Evolutionary conservation across 2,113 vertebrate genomes (phyloP).

Genomic region (Nothocercus julius): DNA sequence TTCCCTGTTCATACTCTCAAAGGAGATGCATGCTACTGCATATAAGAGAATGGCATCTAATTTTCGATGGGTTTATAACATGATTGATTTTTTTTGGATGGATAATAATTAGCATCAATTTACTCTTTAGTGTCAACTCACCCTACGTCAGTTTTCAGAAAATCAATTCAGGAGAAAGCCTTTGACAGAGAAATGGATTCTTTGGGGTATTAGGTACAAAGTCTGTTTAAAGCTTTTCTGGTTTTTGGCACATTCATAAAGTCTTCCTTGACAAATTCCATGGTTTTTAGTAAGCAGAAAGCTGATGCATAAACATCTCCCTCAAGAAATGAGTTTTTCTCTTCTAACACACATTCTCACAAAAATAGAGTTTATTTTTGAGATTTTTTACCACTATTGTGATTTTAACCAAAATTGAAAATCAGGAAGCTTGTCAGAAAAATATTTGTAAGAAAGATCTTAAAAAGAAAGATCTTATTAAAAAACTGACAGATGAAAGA

Average conservation of each 20-base stretch:
- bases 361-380: neutral
- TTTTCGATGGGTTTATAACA: neutral
- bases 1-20: neutral
- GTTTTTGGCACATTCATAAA: neutral
- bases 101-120: neutral
- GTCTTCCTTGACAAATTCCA: rapidly evolving
- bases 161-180: neutral
- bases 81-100: neutral
- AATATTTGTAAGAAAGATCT: neutral
- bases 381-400: neutral
- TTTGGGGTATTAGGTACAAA: rapidly evolving
- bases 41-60: neutral
- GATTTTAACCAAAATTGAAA: neutral
- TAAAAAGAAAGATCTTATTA: neutral
- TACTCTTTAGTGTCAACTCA: neutral
- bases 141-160: neutral
- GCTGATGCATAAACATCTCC: neutral
- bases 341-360: neutral
- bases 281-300: neutral
- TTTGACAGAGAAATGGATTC: neutral
- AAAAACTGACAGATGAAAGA: neutral
- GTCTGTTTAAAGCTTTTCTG: neutral
- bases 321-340: neutral
- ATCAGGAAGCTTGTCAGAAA: neutral
- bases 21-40: neutral